Conservation (phyloP, 2,113 vertebrate genomes). For the Hydropotes inermis region DNA sequence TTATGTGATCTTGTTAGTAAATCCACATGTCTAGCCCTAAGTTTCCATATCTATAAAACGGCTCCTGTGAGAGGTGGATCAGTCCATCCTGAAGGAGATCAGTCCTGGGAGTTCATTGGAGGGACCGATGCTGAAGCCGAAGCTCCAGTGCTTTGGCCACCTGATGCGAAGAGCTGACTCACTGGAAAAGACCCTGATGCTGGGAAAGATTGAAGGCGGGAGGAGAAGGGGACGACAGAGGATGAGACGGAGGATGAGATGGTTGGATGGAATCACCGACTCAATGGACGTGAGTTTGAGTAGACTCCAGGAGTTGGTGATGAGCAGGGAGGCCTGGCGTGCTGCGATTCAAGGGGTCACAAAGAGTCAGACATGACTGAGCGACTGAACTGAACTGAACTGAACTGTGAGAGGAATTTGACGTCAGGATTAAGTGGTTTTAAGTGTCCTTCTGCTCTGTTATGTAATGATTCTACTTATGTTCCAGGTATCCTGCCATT, state of each 20-base stretch:
- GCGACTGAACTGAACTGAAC: not conserved
- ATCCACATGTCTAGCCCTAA: not conserved
- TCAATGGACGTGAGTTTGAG: not conserved
- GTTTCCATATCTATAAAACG: not conserved
- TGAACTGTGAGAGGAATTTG: too few species aligned
- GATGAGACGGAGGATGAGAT: not conserved
- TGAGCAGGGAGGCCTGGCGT: not conserved
- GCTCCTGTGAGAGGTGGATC: not conserved
- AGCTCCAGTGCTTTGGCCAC: not conserved
- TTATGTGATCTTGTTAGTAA: not conserved
- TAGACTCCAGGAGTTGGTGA: not conserved
- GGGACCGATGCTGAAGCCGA: not conserved
- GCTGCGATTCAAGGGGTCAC: not conserved
- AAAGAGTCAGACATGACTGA: not conserved
- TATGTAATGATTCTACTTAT: not conserved
- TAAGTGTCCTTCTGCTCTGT: not conserved
- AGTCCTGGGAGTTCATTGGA: not conserved
- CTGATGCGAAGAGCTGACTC: rapidly evolving
- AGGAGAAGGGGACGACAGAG: not conserved
- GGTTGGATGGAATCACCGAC: not conserved
- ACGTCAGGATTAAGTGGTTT: not conserved
- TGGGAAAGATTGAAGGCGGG: not conserved
- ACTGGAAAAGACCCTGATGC: not conserved
- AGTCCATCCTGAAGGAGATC: not conserved
- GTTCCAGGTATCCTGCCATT: too few species aligned